Percentiles rank a stretch among this genome's conserved stretches.
Conservation (phyloP, 2,888 invertebrate species). For the Nemotelus nigrinus region DNA sequence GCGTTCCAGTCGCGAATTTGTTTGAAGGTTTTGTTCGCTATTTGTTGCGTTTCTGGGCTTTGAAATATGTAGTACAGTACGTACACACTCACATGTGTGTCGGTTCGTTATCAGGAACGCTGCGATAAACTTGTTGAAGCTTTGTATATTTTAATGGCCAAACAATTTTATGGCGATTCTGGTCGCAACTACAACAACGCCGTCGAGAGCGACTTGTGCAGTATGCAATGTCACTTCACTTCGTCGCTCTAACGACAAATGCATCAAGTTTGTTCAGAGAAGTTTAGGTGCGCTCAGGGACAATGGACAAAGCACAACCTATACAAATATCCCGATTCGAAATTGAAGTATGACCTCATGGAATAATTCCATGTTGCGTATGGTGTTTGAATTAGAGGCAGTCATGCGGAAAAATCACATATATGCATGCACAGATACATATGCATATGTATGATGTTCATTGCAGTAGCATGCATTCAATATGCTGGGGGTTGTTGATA, state of each 20-base stretch:
- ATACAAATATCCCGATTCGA: too few relatives aligned
- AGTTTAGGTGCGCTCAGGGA: too few relatives aligned
- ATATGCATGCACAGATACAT: background rate
- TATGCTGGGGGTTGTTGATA: background rate
- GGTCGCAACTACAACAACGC: background rate
- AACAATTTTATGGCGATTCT: constrained; percentile 34
- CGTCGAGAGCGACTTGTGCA: background rate
- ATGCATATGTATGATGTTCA: too few relatives aligned
- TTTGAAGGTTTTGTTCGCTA: background rate
- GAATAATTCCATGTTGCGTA: background rate
- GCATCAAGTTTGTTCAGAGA: too few relatives aligned
- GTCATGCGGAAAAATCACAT: background rate
- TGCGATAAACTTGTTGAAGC: constrained; percentile 40
- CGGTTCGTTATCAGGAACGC: constrained; percentile 25
- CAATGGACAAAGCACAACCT: too few relatives aligned
- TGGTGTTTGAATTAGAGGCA: background rate
- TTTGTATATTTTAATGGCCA: constrained; percentile 25
- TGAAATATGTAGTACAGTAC: background rate
- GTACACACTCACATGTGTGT: constrained; percentile 16
- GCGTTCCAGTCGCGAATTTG: background rate
- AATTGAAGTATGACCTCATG: too few relatives aligned
- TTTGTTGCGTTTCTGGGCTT: background rate
- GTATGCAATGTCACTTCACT: background rate
- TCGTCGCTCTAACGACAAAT: too few relatives aligned
- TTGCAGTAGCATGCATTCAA: background rate